Base-by-base conservation (phyloP, 2,797 vertebrate genomes). In the Notolabrus celidotus region DNA sequence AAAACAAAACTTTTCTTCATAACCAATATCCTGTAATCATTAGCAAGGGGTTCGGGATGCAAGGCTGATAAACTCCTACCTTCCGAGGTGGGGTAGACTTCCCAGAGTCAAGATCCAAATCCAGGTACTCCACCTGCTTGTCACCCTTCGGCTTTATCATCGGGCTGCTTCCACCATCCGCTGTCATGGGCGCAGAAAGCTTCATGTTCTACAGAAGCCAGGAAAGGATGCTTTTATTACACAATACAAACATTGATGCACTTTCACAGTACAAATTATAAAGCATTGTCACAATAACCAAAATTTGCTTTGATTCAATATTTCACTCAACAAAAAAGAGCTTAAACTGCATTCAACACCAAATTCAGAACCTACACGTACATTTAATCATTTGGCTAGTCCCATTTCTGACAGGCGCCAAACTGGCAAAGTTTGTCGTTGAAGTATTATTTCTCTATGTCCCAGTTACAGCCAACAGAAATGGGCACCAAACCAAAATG, bases 71-170 rank as follows among this genome's bases (percentile, higher is more conserved):
- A 20, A 41, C 8, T 54, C 74, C 31, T 93, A 97, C 98, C 95
- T 99, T 99, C 64, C 97, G 94, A 74, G 98, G 98, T 72, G 97
- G 98, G n/a, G 98, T 99, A 67, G 97, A 97, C 84, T 97, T 99
- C 70, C 97, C 95, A 0, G 97, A 95, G 84, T 99, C 97, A 43
- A 99, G 94, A 80, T 99, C 97, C 78, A 99, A 92, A 90, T 99
- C 97, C 74, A 99, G 94, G 90, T 99, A 99, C 85, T 99, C 98
- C 83, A 99, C 98, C 91, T 99, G 97, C 71, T 98, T 98, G 91
- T 99, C 98, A 91, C 96, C 96, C 86, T 98, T 99, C 14, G 96
- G 96, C 87, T 98, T 98, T 78, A 96, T 91, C 95, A 97, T 95
- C 15, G 97, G 97, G 81, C 97, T 99, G 87, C 93, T 96, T 61